phyloP scores from a whole-genome alignment of 2,113 vertebrate species.

The Varanus salvator region DNA sequence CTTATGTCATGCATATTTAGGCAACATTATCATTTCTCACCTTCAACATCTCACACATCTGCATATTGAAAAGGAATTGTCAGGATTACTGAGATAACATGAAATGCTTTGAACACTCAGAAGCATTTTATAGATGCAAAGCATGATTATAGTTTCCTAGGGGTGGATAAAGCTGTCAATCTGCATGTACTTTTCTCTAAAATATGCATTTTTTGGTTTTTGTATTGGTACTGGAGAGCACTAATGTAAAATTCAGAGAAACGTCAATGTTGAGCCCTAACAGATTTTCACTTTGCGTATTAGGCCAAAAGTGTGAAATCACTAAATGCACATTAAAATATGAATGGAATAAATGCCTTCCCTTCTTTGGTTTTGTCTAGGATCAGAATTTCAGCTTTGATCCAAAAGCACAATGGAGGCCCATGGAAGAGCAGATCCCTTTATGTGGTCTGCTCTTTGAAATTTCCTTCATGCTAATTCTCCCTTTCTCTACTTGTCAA shows the following conservation, averaged over 20 bases:
- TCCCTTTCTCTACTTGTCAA: neutral
- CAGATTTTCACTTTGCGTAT: no score
- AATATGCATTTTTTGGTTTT: no score
- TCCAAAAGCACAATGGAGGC: neutral
- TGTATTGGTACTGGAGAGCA: no score
- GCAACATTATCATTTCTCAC: neutral
- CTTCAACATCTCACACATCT: neutral
- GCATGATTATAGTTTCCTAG: neutral
- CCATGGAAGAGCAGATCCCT: neutral
- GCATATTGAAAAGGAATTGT: neutral
- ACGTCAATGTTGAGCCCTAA: no score
- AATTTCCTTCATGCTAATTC: neutral
- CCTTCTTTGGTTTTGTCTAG: neutral
- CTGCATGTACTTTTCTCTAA: no score
- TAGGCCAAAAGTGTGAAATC: no score
- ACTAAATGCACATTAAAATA: no score
- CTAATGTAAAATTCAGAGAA: no score
- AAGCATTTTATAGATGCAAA: neutral
- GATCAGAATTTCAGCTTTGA: neutral
- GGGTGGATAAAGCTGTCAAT: no score
- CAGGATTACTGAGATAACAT: neutral
- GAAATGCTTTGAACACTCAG: neutral
- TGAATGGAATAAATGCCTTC: no score
- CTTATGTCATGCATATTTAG: neutral
- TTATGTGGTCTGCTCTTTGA: neutral